phyloP scores from a whole-genome alignment of 2,888 invertebrate genomes.

The Monopis laevigella region DNA sequence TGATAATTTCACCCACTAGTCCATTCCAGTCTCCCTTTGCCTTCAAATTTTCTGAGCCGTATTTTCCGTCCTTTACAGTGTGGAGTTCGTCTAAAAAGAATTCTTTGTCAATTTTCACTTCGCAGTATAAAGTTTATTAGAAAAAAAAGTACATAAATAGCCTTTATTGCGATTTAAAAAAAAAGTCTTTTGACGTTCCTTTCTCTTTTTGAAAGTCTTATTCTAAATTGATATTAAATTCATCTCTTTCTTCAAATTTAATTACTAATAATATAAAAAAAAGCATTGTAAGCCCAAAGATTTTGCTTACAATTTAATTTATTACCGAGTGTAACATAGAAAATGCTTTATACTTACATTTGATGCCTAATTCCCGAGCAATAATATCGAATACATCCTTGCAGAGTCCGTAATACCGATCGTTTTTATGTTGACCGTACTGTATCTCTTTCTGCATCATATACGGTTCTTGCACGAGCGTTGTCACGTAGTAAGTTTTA shows the following conservation, averaged over 20 bases:
- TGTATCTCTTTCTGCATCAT: constrained; percentile 76
- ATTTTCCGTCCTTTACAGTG: constrained; percentile 85
- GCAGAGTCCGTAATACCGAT: constrained; percentile 89
- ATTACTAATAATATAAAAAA: no score
- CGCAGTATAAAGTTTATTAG: no score
- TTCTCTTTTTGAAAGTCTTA: no score
- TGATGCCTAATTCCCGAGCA: constrained; percentile 81
- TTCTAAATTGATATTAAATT: no score
- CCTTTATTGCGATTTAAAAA: no score
- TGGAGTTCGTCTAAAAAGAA: constrained; percentile 78
- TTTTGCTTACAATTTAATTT: no score
- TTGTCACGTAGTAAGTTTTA: constrained; percentile 87
- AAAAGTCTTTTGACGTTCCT: no score
- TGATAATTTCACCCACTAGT: constrained; percentile 85
- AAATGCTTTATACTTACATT: constrained; percentile 78
- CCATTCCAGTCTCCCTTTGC: constrained; percentile 87
- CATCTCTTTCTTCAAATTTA: no score
- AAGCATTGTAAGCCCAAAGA: no score
- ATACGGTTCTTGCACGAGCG: constrained; percentile 88
- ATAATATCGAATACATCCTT: constrained; percentile 89
- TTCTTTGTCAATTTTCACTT: no score
- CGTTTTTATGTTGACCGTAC: constrained; percentile 77
- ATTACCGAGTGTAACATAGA: no score
- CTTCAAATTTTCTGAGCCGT: constrained; percentile 80
- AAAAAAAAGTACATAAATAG: no score